Evolutionary conservation across 2,888 invertebrate species (phyloP).

Genomic region (Plutella xylostella): DNA sequence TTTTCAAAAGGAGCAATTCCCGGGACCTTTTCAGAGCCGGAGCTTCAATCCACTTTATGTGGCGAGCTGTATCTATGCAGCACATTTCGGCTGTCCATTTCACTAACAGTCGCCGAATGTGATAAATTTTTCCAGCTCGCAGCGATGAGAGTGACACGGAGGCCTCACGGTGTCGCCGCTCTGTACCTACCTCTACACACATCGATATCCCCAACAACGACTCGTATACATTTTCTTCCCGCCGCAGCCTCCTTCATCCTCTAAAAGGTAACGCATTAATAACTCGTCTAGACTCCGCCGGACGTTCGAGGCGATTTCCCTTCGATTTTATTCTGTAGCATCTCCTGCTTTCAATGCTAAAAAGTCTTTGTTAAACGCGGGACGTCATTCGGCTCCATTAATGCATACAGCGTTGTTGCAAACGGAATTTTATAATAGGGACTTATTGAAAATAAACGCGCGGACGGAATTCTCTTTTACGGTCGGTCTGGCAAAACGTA

Average conservation of each 20-base stretch:
- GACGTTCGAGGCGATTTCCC: constrained; percentile 17
- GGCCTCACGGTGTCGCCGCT: constrained; percentile 32
- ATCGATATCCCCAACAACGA: constrained; percentile 15
- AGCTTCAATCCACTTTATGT: constrained; percentile 20
- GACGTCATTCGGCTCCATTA: background rate
- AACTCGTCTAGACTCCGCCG: constrained; percentile 29
- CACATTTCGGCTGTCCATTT: constrained; percentile 28
- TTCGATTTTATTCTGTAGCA: constrained; percentile 20
- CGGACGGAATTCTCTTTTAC: constrained; percentile 26
- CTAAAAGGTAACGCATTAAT: constrained; percentile 32
- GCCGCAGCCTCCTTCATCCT: constrained; percentile 9
- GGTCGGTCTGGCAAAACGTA: constrained; percentile 32
- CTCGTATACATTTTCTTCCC: constrained; percentile 17
- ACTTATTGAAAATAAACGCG: constrained; percentile 28
- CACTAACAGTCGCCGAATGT: constrained; percentile 32
- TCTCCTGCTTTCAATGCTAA: constrained; percentile 20
- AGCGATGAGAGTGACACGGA: constrained; percentile 40
- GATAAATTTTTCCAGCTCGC: constrained; percentile 39
- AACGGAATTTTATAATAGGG: constrained; percentile 35
- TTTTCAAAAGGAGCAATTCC: constrained; percentile 25
- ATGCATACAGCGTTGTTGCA: constrained; percentile 13
- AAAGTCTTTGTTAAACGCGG: constrained; percentile 5
- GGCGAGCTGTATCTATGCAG: constrained; percentile 13
- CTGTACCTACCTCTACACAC: constrained; percentile 8
- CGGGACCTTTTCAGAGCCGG: constrained; percentile 21